Evolutionary conservation across 2,888 invertebrate species (phyloP).

Genomic region (Polyommatus icarus): DNA sequence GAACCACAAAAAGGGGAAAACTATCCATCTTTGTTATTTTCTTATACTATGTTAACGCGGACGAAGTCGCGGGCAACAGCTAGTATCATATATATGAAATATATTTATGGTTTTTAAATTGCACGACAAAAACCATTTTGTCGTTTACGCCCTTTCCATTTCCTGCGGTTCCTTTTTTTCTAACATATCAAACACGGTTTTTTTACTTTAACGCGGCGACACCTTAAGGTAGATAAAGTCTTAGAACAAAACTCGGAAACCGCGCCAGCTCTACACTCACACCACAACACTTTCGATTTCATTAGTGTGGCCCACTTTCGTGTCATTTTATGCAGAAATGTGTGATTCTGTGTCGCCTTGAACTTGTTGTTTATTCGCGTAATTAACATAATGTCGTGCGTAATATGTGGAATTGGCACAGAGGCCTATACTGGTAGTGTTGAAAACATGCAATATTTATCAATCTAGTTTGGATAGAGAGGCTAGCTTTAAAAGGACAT

Average conservation of each 20-base stretch:
- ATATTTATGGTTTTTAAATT: too few species aligned
- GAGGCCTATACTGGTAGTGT: neutral
- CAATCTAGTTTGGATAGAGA: neutral
- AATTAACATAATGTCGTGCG: constrained; percentile 13
- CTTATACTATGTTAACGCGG: too few species aligned
- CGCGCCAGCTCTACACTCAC: constrained; percentile 1
- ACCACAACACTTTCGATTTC: constrained; percentile 54
- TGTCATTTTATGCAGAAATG: constrained; percentile 52
- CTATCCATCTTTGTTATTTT: too few species aligned
- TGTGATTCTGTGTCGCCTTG: constrained; percentile 59
- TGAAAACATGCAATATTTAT: neutral
- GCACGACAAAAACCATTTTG: too few species aligned
- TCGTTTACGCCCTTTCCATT: too few species aligned
- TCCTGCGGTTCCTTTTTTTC: too few species aligned
- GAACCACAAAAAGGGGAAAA: too few species aligned
- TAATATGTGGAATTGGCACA: constrained; percentile 14
- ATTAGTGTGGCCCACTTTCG: constrained; percentile 51
- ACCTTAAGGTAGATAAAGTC: too few species aligned
- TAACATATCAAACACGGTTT: too few species aligned
- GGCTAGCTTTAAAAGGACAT: neutral
- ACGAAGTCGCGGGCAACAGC: too few species aligned
- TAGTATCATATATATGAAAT: too few species aligned
- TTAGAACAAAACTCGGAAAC: neutral
- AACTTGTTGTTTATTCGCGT: constrained; percentile 51
- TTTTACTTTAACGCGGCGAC: too few species aligned